phyloP scores from a whole-genome alignment of 1,140 invertebrate genomes.

The Zaprionus capensis region DNA sequence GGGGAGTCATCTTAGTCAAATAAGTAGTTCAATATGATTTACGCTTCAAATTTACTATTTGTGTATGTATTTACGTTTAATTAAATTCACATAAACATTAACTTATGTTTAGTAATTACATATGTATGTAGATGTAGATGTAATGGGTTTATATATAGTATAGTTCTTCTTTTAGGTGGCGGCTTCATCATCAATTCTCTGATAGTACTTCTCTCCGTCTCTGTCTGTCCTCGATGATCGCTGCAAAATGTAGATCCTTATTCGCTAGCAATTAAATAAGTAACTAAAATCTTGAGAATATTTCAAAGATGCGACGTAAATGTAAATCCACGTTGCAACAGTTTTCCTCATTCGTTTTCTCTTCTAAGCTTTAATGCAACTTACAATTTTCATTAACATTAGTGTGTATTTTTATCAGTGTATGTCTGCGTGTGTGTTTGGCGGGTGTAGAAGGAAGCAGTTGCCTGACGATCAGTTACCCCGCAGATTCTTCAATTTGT shows the following conservation, averaged over 20 bases:
- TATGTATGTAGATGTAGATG: constrained; percentile 30
- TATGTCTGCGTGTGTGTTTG: constrained; percentile 2
- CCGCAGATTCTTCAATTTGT: constrained; percentile 12
- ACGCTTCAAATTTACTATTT: constrained; percentile 52
- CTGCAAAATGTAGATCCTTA: constrained; percentile 59
- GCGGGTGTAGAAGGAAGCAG: background rate
- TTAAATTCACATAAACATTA: constrained; percentile 80
- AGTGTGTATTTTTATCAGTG: background rate
- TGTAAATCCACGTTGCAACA: background rate
- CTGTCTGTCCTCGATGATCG: constrained; percentile 3
- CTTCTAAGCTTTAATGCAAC: constrained; percentile 30
- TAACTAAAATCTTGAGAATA: constrained; percentile 44
- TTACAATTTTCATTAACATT: constrained; percentile 44
- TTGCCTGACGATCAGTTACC: constrained; percentile 25
- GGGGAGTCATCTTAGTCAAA: background rate
- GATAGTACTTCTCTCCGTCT: background rate
- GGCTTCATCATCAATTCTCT: constrained; percentile 19
- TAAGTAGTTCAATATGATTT: constrained; percentile 24
- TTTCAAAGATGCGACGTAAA: constrained; percentile 39
- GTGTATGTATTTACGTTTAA: constrained; percentile 75
- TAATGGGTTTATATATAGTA: constrained; percentile 35
- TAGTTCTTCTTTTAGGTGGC: constrained; percentile 31
- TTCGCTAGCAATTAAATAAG: constrained; percentile 32
- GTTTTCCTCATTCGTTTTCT: background rate
- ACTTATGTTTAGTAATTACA: constrained; percentile 65